These are phyloP conservation scores for Bombus balteatus DNA, from an alignment of 1,140 invertebrate genomes.

Conservation along the genomic window DNA sequence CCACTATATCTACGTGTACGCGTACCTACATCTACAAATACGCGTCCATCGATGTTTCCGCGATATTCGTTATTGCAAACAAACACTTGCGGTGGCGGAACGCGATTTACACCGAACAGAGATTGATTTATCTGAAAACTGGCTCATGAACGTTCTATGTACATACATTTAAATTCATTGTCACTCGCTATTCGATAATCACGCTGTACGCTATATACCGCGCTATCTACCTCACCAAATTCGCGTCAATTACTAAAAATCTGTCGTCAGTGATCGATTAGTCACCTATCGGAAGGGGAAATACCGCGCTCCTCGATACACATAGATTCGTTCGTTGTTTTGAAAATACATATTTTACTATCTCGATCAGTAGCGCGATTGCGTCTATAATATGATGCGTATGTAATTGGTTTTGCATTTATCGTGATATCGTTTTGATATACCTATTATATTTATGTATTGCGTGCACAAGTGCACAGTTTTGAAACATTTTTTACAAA, in stretches of 20 bases:
- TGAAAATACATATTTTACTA: constrained; percentile 7
- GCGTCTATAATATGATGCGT: background rate
- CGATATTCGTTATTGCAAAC: constrained; percentile 5
- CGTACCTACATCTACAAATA: background rate
- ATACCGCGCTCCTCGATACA: background rate
- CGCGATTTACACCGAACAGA: background rate
- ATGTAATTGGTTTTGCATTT: background rate
- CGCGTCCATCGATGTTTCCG: background rate
- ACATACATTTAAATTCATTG: constrained; percentile 23
- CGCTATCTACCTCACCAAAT: constrained; percentile 1
- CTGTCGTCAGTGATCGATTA: constrained; percentile 3
- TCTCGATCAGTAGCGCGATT: background rate
- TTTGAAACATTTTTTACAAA: too few relatives aligned
- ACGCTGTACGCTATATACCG: background rate
- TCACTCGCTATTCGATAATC: constrained; percentile 13
- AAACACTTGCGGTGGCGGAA: background rate
- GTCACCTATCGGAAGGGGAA: background rate
- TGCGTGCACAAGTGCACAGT: too few relatives aligned
- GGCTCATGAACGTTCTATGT: background rate
- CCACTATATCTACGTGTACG: background rate
- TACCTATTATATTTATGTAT: too few relatives aligned
- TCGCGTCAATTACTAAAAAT: constrained; percentile 27
- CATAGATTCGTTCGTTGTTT: too few relatives aligned
- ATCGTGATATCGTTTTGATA: background rate
- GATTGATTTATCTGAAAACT: constrained; percentile 40